Conservation (phyloP, 2,797 vertebrate genomes). For the Melanotaenia nigrans region DNA sequence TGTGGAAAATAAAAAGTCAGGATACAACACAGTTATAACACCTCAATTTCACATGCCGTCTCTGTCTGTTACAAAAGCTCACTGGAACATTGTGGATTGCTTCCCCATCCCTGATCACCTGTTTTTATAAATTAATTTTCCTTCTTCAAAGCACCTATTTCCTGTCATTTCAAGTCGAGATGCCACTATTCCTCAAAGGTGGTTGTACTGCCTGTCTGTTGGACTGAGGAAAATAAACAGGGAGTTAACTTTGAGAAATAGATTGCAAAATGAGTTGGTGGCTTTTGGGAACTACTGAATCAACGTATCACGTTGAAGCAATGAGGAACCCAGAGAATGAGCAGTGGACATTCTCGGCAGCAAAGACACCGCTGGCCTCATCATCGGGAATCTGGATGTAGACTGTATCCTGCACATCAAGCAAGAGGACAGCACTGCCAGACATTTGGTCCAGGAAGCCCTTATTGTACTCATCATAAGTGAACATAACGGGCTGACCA, state of each 20-base stretch:
- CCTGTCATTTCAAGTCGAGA: slow-evolving; percentile 83
- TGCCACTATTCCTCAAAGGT: slow-evolving; percentile 83
- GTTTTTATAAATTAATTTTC: slow-evolving; percentile 85
- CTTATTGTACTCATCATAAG: slow-evolving; percentile 96
- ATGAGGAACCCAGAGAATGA: slow-evolving; percentile 99
- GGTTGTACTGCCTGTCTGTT: slow-evolving; percentile 77
- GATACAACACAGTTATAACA: slow-evolving; percentile 77
- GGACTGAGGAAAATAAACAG: slow-evolving; percentile 69
- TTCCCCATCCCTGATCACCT: slow-evolving; percentile 83
- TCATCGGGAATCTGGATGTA: slow-evolving; percentile 94
- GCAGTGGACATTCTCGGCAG: slow-evolving; percentile 95
- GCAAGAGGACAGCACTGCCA: slow-evolving; percentile 91
- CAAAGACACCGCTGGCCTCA: slow-evolving; percentile 95
- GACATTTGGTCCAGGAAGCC: slow-evolving; percentile 99
- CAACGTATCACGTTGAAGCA: slow-evolving; percentile 89
- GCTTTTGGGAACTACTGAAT: slow-evolving; percentile 62
- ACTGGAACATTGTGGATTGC: slow-evolving; percentile 78
- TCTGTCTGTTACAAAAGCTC: slow-evolving; percentile 75
- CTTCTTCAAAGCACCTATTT: slow-evolving; percentile 85
- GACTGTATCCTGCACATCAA: slow-evolving; percentile 95
- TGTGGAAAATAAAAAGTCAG: slow-evolving; percentile 72
- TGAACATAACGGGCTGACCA: slow-evolving; percentile 92
- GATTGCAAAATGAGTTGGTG: slow-evolving; percentile 80
- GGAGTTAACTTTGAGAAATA: slow-evolving; percentile 83
- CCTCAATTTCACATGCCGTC: slow-evolving; percentile 83